Conservation (phyloP, 2,113 vertebrate species). For the Etheostoma cragini region DNA sequence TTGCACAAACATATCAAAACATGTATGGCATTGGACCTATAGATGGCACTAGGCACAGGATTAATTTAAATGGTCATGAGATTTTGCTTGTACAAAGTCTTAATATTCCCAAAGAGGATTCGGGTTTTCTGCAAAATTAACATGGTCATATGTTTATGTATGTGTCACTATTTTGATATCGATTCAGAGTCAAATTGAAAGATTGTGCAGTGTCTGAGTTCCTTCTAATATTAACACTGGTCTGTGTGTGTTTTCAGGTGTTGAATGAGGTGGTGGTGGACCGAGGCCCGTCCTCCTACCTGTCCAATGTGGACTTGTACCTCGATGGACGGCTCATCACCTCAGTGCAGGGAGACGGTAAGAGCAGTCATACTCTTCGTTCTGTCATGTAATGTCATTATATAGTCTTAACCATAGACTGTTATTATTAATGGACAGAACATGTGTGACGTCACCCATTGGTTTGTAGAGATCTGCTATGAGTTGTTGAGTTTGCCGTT, state of each 20-base stretch:
- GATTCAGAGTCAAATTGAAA: neutral
- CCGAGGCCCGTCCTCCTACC: slow-evolving; percentile 86
- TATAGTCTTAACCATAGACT: neutral
- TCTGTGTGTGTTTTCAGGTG: slow-evolving; percentile 70
- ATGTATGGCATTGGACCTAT: neutral
- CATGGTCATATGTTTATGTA: no score
- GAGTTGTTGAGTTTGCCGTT: no score
- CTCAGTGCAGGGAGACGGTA: slow-evolving; percentile 88
- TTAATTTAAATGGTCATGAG: neutral
- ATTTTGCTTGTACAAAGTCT: neutral
- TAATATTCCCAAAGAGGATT: neutral
- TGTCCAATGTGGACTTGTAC: slow-evolving; percentile 88
- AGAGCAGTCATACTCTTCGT: neutral
- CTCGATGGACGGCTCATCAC: slow-evolving; percentile 87
- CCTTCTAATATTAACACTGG: neutral
- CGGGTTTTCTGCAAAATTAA: neutral
- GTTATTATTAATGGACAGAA: no score
- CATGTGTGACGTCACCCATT: no score
- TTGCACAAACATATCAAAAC: neutral
- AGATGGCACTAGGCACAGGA: slow-evolving; percentile 36
- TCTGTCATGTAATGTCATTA: neutral
- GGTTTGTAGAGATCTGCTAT: no score
- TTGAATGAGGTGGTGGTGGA: slow-evolving; percentile 88
- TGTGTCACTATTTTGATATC: neutral
- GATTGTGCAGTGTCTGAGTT: neutral